Conservation (phyloP, 2,888 invertebrate species). For the Ophion obscuratus region DNA sequence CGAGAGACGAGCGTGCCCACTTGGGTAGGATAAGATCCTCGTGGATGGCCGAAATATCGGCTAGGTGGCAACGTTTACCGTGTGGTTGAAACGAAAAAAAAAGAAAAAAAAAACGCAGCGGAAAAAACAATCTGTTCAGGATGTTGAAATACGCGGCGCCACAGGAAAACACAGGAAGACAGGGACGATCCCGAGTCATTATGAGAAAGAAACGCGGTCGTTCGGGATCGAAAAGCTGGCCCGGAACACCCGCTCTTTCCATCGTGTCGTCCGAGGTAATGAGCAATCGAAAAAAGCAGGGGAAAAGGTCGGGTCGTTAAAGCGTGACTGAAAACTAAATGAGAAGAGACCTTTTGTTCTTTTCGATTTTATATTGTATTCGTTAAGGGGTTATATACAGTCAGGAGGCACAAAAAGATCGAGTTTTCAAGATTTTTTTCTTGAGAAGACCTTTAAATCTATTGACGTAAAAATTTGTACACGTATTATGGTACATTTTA, state of each 20-base stretch:
- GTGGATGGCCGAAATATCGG: conserved; percentile 35
- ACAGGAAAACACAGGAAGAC: conserved; percentile 77
- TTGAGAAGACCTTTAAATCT: no score
- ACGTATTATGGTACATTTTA: no score
- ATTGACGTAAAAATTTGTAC: no score
- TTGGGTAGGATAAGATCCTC: conserved; percentile 16
- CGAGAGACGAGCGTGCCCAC: conserved; percentile 8
- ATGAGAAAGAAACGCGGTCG: conserved; percentile 80
- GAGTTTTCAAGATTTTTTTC: no score
- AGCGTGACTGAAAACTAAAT: not conserved
- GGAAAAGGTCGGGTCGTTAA: not conserved
- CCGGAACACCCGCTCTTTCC: conserved; percentile 80
- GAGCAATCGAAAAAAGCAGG: not conserved
- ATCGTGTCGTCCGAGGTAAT: conserved; percentile 80
- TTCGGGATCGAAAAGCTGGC: conserved; percentile 82
- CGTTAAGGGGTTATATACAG: no score
- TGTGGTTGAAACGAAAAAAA: conserved; percentile 18
- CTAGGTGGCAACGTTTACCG: not conserved
- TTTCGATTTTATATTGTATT: no score
- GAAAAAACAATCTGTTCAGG: conserved; percentile 52
- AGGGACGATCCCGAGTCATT: conserved; percentile 75
- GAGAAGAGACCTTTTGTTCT: no score
- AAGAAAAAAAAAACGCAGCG: conserved; percentile 14
- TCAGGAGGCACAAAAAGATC: no score
- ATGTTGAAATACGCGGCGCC: conserved; percentile 79